Conservation (phyloP, 2,113 vertebrate species). For the Silurus meridionalis region DNA sequence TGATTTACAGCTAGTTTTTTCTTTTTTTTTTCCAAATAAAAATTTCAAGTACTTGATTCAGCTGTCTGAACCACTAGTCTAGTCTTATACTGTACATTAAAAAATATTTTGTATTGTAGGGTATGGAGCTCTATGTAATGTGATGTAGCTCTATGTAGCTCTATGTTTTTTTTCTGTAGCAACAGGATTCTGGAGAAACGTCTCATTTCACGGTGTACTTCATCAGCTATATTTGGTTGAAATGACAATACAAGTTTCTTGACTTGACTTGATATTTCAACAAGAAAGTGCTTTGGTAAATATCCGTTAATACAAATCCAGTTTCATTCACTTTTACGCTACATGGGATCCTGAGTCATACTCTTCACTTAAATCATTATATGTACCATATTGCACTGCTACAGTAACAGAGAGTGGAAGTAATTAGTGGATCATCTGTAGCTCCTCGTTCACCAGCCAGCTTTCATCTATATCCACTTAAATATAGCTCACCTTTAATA, state of each 20-base stretch:
- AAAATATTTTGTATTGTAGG: too few relatives aligned
- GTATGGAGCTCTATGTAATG: too few relatives aligned
- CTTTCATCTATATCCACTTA: constrained; percentile 27
- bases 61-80: not conserved
- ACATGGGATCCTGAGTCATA: not conserved
- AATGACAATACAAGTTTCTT: not conserved
- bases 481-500: constrained; percentile 37
- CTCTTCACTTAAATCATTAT: not conserved
- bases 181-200: too few relatives aligned
- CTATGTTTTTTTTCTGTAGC: too few relatives aligned
- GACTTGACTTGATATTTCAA: not conserved
- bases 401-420: not conserved
- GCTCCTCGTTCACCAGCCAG: not conserved
- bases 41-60: not conserved
- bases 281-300: not conserved
- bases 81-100: not conserved
- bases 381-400: not conserved
- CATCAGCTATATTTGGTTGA: too few relatives aligned
- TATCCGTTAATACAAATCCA: too few relatives aligned
- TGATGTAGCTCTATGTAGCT: too few relatives aligned
- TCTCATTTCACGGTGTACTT: too few relatives aligned
- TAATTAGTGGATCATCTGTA: constrained; percentile 3
- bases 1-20: not conserved
- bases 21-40: not conserved
- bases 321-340: not conserved